Evolutionary conservation across 1,140 invertebrate species (phyloP).

Genomic region (Lucilia cuprina): DNA sequence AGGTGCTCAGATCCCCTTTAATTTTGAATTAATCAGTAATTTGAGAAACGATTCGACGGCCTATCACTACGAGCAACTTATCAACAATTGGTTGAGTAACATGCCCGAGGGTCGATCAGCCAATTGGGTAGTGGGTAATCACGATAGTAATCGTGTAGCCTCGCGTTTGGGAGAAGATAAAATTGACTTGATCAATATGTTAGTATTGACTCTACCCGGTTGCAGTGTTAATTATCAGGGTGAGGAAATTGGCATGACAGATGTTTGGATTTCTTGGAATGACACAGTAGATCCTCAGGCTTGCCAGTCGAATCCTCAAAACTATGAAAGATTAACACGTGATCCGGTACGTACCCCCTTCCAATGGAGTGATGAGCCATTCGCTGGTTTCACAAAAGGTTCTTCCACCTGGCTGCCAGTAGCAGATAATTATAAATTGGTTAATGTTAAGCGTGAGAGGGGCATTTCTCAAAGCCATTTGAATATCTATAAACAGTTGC

Average conservation of each 20-base stretch:
- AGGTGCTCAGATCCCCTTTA: conserved; percentile 74
- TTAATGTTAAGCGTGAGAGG: conserved; percentile 66
- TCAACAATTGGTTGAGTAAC: conserved; percentile 68
- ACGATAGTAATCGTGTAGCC: conserved; percentile 70
- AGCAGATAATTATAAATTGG: conserved; percentile 63
- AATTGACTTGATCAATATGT: conserved; percentile 73
- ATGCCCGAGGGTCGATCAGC: conserved; percentile 67
- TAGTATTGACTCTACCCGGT: conserved; percentile 76
- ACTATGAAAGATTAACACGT: conserved; percentile 61
- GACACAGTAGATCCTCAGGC: conserved; percentile 63
- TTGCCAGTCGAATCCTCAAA: conserved; percentile 53
- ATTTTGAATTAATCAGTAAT: conserved; percentile 69
- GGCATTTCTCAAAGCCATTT: conserved; percentile 52
- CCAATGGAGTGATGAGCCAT: conserved; percentile 68
- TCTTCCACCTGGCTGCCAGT: conserved; percentile 74
- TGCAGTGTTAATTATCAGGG: conserved; percentile 77
- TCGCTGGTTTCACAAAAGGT: conserved; percentile 69
- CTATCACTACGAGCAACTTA: conserved; percentile 64
- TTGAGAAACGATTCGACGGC: conserved; percentile 66
- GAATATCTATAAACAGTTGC: conserved; percentile 57
- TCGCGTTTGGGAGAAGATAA: conserved; percentile 68
- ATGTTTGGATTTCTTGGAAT: conserved; percentile 68
- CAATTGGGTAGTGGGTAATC: conserved; percentile 75
- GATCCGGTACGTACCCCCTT: conserved; percentile 73
- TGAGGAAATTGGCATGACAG: conserved; percentile 82